These are phyloP conservation scores for Piaya cayana DNA, from an alignment of 2,113 vertebrate genomes.

Conservation along the genomic window DNA sequence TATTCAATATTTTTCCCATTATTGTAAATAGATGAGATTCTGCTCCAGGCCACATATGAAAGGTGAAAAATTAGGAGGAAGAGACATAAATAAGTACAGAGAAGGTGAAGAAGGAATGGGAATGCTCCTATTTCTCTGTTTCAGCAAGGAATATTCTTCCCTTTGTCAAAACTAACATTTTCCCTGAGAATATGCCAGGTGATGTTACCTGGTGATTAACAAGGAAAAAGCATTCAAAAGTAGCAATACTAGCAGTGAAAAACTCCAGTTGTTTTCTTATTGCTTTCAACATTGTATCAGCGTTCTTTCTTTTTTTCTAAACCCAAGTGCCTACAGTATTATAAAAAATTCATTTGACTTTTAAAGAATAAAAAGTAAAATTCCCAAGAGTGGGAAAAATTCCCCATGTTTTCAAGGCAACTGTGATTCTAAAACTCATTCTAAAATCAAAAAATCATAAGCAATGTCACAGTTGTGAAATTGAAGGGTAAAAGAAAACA, in stretches of 20 bases:
- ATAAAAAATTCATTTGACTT: background rate
- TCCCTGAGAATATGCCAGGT: background rate
- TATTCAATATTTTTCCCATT: conserved; percentile 63
- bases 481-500: background rate
- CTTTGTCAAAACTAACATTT: background rate
- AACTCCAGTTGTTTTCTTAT: background rate
- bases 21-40: conserved; percentile 62
- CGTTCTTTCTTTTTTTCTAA: background rate
- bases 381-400: background rate
- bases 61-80: conserved; percentile 59
- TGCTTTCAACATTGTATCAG: background rate
- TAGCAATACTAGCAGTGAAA: background rate
- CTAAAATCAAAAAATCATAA: background rate
- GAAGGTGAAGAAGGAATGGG: background rate
- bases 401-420: background rate
- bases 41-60: conserved; percentile 37
- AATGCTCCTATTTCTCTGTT: background rate
- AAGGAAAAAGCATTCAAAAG: background rate
- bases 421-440: background rate
- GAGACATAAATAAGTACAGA: background rate
- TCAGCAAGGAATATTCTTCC: background rate
- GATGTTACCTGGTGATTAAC: background rate
- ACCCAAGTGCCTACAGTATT: background rate
- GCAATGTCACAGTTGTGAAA: background rate
- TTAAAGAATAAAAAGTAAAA: background rate